phyloP scores from a whole-genome alignment of 2,113 vertebrate genomes.

The Pipa parva region DNA sequence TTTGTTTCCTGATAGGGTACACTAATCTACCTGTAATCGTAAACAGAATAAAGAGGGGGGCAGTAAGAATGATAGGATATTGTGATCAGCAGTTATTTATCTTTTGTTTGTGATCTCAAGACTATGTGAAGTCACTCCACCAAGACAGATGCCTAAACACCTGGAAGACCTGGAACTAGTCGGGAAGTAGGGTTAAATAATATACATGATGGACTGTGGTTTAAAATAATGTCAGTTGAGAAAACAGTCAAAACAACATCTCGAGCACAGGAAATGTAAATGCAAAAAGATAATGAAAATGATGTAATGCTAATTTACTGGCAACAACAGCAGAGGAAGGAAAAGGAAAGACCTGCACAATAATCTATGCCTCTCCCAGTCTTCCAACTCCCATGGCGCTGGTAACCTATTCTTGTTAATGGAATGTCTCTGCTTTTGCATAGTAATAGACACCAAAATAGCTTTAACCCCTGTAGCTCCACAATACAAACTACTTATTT shows the following conservation, averaged over 20 bases:
- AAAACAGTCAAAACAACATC: neutral
- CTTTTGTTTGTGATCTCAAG: too few relatives aligned
- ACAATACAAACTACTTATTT: too few relatives aligned
- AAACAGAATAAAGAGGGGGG: too few relatives aligned
- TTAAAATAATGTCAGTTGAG: neutral
- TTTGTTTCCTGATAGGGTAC: too few relatives aligned
- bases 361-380: conserved; percentile 13
- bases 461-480: neutral
- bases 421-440: neutral
- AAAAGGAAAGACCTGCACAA: conserved; percentile 26
- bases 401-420: neutral
- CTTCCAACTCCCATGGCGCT: neutral
- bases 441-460: neutral
- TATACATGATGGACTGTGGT: neutral
- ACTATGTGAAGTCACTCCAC: too few relatives aligned
- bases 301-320: conserved; percentile 2
- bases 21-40: too few relatives aligned
- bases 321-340: conserved; percentile 26
- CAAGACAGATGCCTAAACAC: too few relatives aligned
- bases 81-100: too few relatives aligned
- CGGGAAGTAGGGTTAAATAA: too few relatives aligned
- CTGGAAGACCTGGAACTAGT: too few relatives aligned
- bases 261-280: neutral
- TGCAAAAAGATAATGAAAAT: conserved; percentile 1
- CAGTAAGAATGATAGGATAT: too few relatives aligned